Percentiles rank a stretch among this genome's conserved stretches.
Conservation (phyloP, 2,888 invertebrate genomes). For the Orchesella flavescens region DNA sequence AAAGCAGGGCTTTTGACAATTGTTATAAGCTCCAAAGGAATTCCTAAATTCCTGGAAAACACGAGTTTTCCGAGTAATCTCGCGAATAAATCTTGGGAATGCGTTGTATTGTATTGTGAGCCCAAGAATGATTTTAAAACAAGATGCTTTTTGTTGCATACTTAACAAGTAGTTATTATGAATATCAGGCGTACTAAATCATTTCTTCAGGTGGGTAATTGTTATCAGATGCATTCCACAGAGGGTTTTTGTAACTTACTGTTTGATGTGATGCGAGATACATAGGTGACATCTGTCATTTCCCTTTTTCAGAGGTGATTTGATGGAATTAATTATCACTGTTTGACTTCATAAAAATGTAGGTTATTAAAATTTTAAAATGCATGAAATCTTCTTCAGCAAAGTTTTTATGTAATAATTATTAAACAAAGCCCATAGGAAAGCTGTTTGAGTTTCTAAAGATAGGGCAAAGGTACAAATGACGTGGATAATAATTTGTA, state of each 20-base stretch:
- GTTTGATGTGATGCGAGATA: neutral
- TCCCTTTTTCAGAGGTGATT: no score
- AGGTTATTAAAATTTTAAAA: no score
- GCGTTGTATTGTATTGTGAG: neutral
- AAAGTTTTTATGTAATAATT: no score
- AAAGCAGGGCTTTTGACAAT: slow-evolving; percentile 11
- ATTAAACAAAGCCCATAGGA: no score
- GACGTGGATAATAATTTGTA: no score
- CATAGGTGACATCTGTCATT: slow-evolving; percentile 3
- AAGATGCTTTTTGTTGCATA: neutral
- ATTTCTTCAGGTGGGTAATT: neutral
- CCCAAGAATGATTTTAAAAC: neutral
- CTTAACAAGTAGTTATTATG: no score
- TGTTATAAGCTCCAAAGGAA: slow-evolving; percentile 19
- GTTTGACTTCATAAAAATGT: no score
- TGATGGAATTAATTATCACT: no score
- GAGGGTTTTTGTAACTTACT: neutral
- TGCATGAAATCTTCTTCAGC: no score
- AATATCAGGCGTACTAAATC: neutral
- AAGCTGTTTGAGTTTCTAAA: no score
- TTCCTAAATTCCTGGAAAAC: slow-evolving; percentile 60
- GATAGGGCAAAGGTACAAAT: no score
- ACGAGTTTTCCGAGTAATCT: slow-evolving; percentile 59
- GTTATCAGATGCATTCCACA: neutral
- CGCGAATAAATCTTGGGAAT: slow-evolving; percentile 17